These are phyloP conservation scores for Crematogaster levior DNA, from an alignment of 2,888 invertebrate species.

Conservation along the genomic window DNA sequence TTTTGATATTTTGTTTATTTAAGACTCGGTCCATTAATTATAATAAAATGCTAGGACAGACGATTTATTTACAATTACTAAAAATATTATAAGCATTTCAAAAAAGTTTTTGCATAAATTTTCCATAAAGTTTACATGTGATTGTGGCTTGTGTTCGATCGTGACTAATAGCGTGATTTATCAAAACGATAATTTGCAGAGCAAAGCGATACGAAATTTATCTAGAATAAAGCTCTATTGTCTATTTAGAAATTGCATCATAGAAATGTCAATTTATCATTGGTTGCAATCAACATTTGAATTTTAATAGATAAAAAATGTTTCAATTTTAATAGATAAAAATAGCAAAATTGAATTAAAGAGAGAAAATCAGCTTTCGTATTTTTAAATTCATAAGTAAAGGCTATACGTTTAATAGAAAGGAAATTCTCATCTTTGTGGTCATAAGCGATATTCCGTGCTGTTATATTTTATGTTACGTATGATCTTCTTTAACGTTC, in stretches of 20 bases:
- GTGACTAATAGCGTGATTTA: background rate
- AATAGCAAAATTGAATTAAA: background rate
- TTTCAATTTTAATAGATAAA: constrained; percentile 13
- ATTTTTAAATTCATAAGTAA: background rate
- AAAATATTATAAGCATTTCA: background rate
- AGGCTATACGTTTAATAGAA: background rate
- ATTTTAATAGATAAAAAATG: constrained; percentile 10
- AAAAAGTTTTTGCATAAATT: background rate
- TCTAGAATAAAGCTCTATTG: background rate
- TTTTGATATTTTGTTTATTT: background rate
- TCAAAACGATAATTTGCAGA: background rate
- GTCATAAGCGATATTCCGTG: background rate
- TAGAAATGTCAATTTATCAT: background rate
- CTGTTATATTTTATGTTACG: background rate
- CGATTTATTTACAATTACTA: background rate
- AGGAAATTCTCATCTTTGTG: background rate
- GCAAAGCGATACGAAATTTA: constrained; percentile 7
- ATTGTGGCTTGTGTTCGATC: background rate
- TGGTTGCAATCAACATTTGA: background rate
- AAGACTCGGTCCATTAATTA: background rate
- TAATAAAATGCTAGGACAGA: background rate
- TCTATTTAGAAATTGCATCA: constrained; percentile 29
- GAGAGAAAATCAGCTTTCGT: background rate
- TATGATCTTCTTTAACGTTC: background rate
- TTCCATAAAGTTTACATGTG: background rate